These are phyloP conservation scores for Eudorcas thomsonii DNA, from an alignment of 2,113 vertebrate genomes.

Conservation along the genomic window DNA sequence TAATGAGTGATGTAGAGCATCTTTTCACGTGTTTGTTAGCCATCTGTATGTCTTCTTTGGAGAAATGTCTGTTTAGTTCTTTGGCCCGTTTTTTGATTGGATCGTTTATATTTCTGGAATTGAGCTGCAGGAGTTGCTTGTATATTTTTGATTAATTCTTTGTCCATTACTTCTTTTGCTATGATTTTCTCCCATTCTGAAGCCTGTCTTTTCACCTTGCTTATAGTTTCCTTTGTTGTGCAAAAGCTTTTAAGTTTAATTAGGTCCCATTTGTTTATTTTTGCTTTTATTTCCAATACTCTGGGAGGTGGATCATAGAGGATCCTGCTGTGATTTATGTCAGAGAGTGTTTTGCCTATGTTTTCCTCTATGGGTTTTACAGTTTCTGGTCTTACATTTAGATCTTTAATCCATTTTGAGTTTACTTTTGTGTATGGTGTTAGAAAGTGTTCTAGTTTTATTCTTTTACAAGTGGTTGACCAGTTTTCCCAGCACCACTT, in stretches of 20 bases:
- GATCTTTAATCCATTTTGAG: not conserved
- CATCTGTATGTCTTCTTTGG: not conserved
- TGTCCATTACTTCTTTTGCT: not conserved
- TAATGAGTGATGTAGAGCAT: not conserved
- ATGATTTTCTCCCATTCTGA: not conserved
- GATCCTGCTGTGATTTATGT: not conserved
- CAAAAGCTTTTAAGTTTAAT: not conserved
- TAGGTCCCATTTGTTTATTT: not conserved
- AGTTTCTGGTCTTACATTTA: not conserved
- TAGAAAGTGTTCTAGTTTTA: not conserved
- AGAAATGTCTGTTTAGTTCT: not conserved
- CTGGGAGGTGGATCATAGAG: not conserved
- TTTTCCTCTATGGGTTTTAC: not conserved
- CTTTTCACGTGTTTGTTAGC: not conserved
- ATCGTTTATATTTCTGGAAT: not conserved
- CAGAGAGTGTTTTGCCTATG: not conserved
- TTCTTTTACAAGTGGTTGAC: not conserved
- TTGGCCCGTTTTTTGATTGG: not conserved
- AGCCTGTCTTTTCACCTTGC: not conserved
- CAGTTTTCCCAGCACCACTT: not conserved
- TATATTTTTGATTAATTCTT: not conserved
- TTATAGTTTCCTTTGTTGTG: not conserved
- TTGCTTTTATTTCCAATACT: not conserved
- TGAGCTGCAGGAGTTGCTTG: not conserved
- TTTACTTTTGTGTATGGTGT: not conserved